Evolutionary conservation across 2,888 invertebrate genomes (phyloP), one percentile per base, ranked within the genome.

Genomic region (Lymantria dispar): DNA sequence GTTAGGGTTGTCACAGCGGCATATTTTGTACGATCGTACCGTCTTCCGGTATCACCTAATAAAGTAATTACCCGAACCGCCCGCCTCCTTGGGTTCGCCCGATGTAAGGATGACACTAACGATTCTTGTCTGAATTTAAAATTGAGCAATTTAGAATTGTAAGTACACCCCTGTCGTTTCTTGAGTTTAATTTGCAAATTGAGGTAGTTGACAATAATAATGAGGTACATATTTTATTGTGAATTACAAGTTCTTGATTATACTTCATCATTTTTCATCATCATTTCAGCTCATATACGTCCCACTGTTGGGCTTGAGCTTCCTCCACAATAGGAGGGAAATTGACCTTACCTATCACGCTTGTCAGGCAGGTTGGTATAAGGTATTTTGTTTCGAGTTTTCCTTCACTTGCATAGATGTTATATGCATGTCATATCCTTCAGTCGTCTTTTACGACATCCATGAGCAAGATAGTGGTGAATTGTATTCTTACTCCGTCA

Each of bases 1-100:
- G 54, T 54, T 62, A 71, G 63, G 65, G 69, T 56, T 71, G 67
- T 61, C 63, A 56, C 62, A 48, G 58, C 64, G 67, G 73, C 72
- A 78, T 79, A 76, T 77, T 77, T 72, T 50, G 70, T 64, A 60
- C 66, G 50, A 55, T 33, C 68, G 62, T 12, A 22, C 22, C 22
- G 30, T 72, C 77, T 78, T 79, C 80, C 78, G 75, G 74, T 64
- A 70, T 74, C 76, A 76, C 74, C 78, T 80, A 83, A 83, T 85
- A 81, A 83, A 80, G 81, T 85, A 85, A 84, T 85, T 85, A 84
- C 79, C 67, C 67, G 56, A 55, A 61, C 54, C 55, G 56, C 52
- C 56, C 53, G 47, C 60, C 64, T 59, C 50, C 59, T 45, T 54
- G 47, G 45, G 50, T 48, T 54, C 44, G 50, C 22, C 43, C 52